phyloP scores from a whole-genome alignment of 2,888 invertebrate genomes.

The Allygus modestus region DNA sequence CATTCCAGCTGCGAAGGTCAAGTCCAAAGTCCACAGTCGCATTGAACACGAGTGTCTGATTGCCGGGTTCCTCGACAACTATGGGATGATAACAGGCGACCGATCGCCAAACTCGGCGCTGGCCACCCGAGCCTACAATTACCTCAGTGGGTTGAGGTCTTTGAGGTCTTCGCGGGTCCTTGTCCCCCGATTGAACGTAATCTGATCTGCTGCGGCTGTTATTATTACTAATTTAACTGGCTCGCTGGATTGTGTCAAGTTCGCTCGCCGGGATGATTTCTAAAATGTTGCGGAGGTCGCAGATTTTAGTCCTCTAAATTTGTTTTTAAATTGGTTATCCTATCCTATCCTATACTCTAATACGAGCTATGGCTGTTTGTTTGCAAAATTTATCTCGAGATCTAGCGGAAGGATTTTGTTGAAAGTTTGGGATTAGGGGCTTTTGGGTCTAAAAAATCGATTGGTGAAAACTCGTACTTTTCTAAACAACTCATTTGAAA shows the following conservation, averaged over 20 bases:
- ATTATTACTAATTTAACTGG: slow-evolving; percentile 3
- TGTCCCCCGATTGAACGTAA: background rate
- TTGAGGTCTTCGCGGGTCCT: no score
- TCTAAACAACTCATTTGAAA: no score
- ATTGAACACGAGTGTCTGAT: background rate
- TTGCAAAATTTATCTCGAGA: no score
- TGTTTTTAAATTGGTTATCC: no score
- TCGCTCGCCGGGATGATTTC: background rate
- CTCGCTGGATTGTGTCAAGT: background rate
- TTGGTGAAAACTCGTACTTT: no score
- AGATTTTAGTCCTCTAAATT: no score
- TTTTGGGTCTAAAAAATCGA: no score
- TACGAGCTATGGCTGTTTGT: no score
- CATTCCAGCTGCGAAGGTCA: background rate
- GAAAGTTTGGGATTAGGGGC: no score
- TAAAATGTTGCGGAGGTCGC: background rate
- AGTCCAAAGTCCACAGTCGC: background rate
- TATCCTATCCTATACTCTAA: no score
- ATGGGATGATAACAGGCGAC: slow-evolving; percentile 4
- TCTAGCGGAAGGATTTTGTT: no score
- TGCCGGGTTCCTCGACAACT: background rate
- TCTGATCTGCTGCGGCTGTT: slow-evolving; percentile 10
- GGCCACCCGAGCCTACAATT: background rate
- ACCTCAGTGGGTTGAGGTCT: slow-evolving; percentile 32
- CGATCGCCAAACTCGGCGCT: slow-evolving; percentile 18